These are phyloP conservation scores for Nannoperca australis DNA, from an alignment of 2,797 vertebrate species.

Conservation along the genomic window DNA sequence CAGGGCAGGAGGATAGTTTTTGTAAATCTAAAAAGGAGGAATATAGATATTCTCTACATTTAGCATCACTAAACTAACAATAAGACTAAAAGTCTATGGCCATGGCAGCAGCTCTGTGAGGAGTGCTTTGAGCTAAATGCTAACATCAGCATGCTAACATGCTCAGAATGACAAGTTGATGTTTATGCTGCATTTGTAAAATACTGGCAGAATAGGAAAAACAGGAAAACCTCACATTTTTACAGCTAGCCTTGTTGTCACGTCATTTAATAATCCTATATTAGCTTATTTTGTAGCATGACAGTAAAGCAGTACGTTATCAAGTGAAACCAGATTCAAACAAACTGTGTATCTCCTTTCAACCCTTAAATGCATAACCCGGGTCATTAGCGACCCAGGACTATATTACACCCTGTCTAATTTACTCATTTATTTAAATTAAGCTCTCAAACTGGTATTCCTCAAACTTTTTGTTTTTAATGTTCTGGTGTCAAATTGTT, in stretches of 20 bases:
- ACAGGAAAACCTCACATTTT: neutral
- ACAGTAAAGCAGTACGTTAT: neutral
- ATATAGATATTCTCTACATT: neutral
- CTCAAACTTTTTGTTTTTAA: too few species aligned
- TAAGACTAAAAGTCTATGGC: neutral
- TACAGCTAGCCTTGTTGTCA: too few species aligned
- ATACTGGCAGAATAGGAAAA: neutral
- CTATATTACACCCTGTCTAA: too few species aligned
- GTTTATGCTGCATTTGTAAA: slow-evolving; percentile 4
- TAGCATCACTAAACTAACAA: neutral
- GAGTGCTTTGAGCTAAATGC: neutral
- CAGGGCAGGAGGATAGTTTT: neutral
- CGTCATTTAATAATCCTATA: neutral
- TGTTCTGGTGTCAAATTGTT: too few species aligned
- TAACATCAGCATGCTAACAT: neutral
- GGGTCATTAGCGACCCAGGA: too few species aligned
- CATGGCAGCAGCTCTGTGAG: neutral
- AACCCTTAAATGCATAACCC: neutral
- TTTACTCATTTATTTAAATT: neutral
- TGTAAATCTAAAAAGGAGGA: neutral
- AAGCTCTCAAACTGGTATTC: neutral
- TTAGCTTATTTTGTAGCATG: neutral
- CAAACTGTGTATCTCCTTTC: neutral
- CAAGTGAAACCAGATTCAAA: neutral
- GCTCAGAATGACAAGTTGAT: neutral